These are phyloP conservation scores for Oenanthe melanoleuca DNA, from an alignment of 2,113 vertebrate species.

Conservation along the genomic window DNA sequence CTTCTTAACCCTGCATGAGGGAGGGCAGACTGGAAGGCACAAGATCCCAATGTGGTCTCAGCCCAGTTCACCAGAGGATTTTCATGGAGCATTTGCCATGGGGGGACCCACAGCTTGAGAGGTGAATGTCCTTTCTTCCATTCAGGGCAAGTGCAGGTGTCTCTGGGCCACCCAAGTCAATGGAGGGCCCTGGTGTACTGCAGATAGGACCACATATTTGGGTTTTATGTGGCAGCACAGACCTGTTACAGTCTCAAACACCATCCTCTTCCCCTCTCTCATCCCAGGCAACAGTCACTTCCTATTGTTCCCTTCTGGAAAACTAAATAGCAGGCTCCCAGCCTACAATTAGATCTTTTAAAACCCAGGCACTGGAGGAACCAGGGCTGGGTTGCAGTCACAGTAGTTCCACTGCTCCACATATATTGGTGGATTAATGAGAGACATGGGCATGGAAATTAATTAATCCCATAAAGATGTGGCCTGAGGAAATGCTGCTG, in stretches of 20 bases:
- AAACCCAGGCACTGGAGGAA: neutral
- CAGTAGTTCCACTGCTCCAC: neutral
- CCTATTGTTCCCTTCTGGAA: neutral
- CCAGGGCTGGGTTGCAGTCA: neutral
- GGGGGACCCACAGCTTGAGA: accelerated
- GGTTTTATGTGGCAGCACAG: neutral
- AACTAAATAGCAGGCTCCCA: neutral
- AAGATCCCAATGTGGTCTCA: accelerated
- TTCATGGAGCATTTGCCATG: neutral
- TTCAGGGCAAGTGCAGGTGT: neutral
- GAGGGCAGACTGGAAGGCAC: neutral
- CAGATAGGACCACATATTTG: accelerated
- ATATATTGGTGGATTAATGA: neutral
- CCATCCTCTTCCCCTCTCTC: neutral
- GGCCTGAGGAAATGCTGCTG: neutral
- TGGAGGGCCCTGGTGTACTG: neutral
- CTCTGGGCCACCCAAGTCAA: neutral
- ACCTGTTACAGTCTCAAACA: neutral
- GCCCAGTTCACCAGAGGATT: neutral
- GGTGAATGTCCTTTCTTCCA: neutral
- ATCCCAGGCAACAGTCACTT: neutral
- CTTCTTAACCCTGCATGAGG: neutral
- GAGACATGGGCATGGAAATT: neutral
- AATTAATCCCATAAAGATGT: neutral
- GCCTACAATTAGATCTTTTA: neutral